Evolutionary conservation across 2,113 vertebrate genomes (phyloP).

Genomic region (Semicossyphus pulcher): DNA sequence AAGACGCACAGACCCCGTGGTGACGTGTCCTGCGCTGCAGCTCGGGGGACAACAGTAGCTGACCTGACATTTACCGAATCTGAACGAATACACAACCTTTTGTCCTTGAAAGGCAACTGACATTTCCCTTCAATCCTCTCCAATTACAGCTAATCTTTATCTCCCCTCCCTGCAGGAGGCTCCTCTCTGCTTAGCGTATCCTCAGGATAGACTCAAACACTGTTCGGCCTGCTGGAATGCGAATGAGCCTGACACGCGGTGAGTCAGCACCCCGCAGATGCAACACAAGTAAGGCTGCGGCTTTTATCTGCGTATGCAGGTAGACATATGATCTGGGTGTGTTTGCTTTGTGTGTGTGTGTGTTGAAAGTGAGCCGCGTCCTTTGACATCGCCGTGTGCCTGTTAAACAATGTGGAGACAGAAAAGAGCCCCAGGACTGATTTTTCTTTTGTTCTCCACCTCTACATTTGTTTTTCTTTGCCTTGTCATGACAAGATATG

Average conservation of each 20-base stretch:
- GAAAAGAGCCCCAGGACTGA: slow-evolving; percentile 7
- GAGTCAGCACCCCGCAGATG: slow-evolving; percentile 39
- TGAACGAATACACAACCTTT: slow-evolving; percentile 51
- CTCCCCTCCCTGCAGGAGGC: slow-evolving; percentile 17
- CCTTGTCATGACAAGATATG: not conserved
- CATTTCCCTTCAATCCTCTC: slow-evolving; percentile 38
- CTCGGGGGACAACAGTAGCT: not conserved
- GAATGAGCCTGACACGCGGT: slow-evolving; percentile 5
- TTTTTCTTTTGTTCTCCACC: slow-evolving; percentile 8
- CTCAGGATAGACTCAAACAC: slow-evolving; percentile 8
- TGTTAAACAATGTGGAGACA: slow-evolving; percentile 18
- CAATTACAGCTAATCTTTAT: slow-evolving; percentile 39
- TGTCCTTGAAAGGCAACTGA: slow-evolving; percentile 43
- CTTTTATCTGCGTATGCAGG: slow-evolving; percentile 21
- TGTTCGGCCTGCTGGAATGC: slow-evolving; percentile 55
- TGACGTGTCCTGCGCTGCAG: slow-evolving; percentile 20
- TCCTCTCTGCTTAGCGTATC: not conserved
- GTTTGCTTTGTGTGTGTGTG: slow-evolving; percentile 9
- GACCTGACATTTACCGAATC: slow-evolving; percentile 59
- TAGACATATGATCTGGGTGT: slow-evolving; percentile 8
- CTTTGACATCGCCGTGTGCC: slow-evolving; percentile 19
- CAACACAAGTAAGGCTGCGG: slow-evolving; percentile 27
- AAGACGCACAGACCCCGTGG: slow-evolving; percentile 15
- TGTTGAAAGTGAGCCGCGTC: slow-evolving; percentile 7
- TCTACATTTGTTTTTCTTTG: not conserved